These are phyloP conservation scores for Strongylocentrotus purpuratus DNA, from an alignment of 35 echinoderm and acorn worm species.

Conservation along the genomic window DNA sequence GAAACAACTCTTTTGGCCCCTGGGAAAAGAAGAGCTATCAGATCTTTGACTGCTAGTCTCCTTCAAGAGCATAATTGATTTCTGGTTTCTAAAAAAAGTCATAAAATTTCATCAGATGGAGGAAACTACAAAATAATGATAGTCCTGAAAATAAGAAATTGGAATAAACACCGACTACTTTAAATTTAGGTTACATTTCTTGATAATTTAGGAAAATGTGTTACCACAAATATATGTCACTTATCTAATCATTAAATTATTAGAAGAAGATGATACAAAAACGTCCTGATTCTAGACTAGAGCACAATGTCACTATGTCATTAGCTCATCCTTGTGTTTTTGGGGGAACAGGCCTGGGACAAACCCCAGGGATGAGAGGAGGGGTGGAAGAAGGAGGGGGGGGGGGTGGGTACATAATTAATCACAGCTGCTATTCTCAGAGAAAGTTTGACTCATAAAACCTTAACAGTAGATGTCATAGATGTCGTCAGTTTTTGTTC, in stretches of 20 bases:
- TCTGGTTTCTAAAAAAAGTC: background rate
- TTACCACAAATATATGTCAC: no score
- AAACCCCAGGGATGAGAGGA: background rate
- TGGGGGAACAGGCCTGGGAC: background rate
- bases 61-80: background rate
- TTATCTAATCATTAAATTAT: background rate
- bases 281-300: background rate
- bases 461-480: background rate
- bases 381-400: background rate
- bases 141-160: background rate
- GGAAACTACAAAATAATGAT: background rate
- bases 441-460: slow-evolving; percentile 13
- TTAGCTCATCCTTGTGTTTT: slow-evolving; percentile 16
- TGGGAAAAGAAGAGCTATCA: background rate
- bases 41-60: background rate
- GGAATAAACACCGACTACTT: background rate
- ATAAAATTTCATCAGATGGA: no score
- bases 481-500: background rate
- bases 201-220: no score
- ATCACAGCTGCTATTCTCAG: background rate
- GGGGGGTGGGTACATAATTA: background rate
- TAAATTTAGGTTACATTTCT: background rate
- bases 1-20: background rate
- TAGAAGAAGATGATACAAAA: background rate
- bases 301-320: slow-evolving; percentile 28